Base-by-base conservation (phyloP, 2,888 invertebrate genomes). In the Papilio gigon region DNA sequence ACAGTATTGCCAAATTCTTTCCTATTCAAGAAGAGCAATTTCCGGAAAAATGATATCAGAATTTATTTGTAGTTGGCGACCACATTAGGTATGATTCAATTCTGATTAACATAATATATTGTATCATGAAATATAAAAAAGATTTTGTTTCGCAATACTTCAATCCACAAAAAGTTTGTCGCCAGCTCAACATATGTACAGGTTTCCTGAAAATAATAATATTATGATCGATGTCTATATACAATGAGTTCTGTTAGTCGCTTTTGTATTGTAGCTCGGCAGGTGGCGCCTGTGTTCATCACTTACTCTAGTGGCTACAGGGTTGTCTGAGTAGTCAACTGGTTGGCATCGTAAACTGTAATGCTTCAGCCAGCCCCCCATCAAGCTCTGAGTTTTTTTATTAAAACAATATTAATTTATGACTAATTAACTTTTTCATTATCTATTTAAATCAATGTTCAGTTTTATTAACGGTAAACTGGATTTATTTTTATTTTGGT, bases 291-390 rank as follows among this genome's bases (percentile, higher is more conserved):
- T 75, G 76, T 76, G 71, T 68, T 73, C 77, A 74, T 80, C 85
- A 92, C 96, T 96, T 95, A 98, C 97, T 95, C 97, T 95, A 85
- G 94, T 93, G 75, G 97, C 96, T 84, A 95, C 94, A 73, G 95
- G 94, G 88, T 94, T 95, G 89, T 95, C 94, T 79, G 95, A 94
- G 93, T 97, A 96, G 93, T 98, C 97, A 88, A 98, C 97, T 71
- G 97, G 97, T 93, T 98, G 97, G 93, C 98, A 98, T 84, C 94
- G 94, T 85, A 95, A 95, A 90, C 95, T 97, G 95, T 98, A 98
- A 84, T 96, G 95, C 84, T 94, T 94, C 94, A 96, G 95, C 97
- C 97, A 98, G 87, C 97, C 97, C 83, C 96, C 95, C 95, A 95
- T 95, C 93, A 96, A 94, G 91, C 95, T 95, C 96, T 96, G 86